Percentiles rank a stretch among this genome's conserved stretches.
These are phyloP conservation scores for Delphinus delphis DNA, from an alignment of 2,113 vertebrate species.

Conservation along the genomic window DNA sequence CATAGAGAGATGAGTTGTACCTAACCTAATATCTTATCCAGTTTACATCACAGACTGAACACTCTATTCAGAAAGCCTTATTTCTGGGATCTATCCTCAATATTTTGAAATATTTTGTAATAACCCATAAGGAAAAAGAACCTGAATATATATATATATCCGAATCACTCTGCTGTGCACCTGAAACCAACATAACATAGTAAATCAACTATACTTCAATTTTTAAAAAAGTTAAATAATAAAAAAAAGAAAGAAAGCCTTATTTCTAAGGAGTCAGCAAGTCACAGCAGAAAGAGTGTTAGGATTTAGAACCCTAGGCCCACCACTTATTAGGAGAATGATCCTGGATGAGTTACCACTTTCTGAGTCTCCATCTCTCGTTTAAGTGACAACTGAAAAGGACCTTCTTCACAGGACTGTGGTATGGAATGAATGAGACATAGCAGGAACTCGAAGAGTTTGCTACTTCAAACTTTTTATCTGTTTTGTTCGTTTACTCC, in stretches of 20 bases:
- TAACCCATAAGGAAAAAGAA: not conserved
- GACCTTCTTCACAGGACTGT: not conserved
- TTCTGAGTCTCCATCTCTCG: not conserved
- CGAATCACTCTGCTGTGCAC: not conserved
- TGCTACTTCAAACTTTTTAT: not conserved
- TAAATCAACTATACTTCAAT: not conserved
- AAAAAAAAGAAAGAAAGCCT: not conserved
- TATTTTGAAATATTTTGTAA: not conserved
- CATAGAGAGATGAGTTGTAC: not conserved
- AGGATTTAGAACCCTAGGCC: not conserved
- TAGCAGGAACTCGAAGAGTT: not conserved
- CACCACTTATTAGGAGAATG: not conserved
- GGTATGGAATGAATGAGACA: not conserved
- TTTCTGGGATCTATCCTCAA: not conserved
- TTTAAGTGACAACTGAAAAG: not conserved
- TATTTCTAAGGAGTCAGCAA: not conserved
- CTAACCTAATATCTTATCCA: not conserved
- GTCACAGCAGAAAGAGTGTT: not conserved
- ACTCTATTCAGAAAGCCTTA: not conserved
- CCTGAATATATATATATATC: not conserved
- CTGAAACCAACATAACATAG: not conserved
- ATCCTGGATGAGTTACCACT: not conserved
- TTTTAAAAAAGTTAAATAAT: not conserved
- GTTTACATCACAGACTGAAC: not conserved
- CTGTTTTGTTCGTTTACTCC: not conserved